Conservation (phyloP, 2,113 vertebrate species). For the Nerophis ophidion region DNA sequence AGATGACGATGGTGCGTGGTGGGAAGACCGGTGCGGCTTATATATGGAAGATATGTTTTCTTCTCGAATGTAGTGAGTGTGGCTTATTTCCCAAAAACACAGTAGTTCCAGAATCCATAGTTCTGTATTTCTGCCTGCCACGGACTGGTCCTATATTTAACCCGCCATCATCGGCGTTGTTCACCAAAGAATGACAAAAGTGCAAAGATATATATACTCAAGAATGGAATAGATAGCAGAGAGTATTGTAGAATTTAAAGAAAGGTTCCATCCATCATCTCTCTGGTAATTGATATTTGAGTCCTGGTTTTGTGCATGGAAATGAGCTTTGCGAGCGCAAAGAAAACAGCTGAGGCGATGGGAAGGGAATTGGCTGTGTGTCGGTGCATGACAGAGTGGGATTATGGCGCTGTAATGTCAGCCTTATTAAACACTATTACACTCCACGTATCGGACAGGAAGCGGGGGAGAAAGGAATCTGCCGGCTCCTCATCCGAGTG, state of each 20-base stretch:
- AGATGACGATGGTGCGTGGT: too few species aligned
- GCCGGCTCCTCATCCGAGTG: conserved; percentile 32
- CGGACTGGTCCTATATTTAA: too few species aligned
- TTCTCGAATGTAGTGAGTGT: too few species aligned
- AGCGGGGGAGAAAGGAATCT: conserved; percentile 51
- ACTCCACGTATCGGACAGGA: conserved; percentile 53
- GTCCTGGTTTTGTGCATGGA: conserved; percentile 51
- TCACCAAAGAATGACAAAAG: conserved; percentile 32
- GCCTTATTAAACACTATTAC: conserved; percentile 71
- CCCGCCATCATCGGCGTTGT: conserved; percentile 27
- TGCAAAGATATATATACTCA: conserved; percentile 38
- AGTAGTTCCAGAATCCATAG: too few species aligned
- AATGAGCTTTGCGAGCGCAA: conserved; percentile 57
- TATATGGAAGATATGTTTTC: too few species aligned
- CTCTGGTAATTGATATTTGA: conserved; percentile 69
- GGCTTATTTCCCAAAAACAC: too few species aligned
- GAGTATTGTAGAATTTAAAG: conserved; percentile 47
- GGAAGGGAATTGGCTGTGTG: conserved; percentile 71
- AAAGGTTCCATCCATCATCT: conserved; percentile 60
- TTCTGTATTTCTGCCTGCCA: too few species aligned
- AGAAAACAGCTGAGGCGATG: conserved; percentile 65
- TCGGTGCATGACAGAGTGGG: conserved; percentile 64
- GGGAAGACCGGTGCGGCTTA: too few species aligned
- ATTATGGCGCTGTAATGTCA: conserved; percentile 68
- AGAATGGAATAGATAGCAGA: conserved; percentile 48